Percentiles rank a stretch among this genome's conserved stretches.
phyloP scores from a whole-genome alignment of 2,113 vertebrate species.

The Apus apus region DNA sequence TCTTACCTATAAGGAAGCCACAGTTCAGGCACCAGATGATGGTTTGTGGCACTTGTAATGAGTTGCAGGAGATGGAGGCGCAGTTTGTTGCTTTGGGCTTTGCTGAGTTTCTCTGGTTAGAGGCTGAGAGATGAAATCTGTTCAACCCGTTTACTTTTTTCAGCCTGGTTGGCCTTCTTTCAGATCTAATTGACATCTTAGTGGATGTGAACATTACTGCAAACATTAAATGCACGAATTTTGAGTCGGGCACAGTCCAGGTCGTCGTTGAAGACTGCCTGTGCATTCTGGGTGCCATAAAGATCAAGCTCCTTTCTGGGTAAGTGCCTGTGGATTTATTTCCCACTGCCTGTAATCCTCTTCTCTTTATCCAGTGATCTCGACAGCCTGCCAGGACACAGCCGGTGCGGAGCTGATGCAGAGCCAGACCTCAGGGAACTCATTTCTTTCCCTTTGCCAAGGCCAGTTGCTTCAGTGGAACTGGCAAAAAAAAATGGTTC shows the following conservation, averaged over 20 bases:
- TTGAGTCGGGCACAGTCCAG: conserved; percentile 19
- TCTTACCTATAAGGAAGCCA: background rate
- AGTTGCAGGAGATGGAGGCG: background rate
- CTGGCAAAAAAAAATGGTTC: background rate
- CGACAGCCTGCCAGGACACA: background rate
- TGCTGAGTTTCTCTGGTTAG: background rate
- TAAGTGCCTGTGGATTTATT: background rate
- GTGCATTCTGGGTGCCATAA: conserved; percentile 2
- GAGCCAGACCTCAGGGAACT: background rate
- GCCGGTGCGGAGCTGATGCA: background rate
- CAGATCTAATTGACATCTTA: conserved; percentile 19
- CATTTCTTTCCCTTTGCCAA: background rate
- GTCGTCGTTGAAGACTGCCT: conserved; percentile 43
- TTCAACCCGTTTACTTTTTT: background rate
- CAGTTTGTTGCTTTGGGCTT: background rate
- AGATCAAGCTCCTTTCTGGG: conserved; percentile 35
- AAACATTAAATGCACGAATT: conserved; percentile 27
- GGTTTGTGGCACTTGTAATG: background rate
- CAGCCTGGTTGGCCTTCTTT: conserved; percentile 43
- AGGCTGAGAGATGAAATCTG: background rate
- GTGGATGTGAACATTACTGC: conserved; percentile 20
- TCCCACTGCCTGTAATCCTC: background rate
- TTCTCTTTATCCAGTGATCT: background rate
- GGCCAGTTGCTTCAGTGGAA: background rate
- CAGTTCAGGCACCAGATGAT: background rate